These are phyloP conservation scores for Xiphophorus birchmanni DNA, from an alignment of 2,797 vertebrate genomes.

Conservation along the genomic window DNA sequence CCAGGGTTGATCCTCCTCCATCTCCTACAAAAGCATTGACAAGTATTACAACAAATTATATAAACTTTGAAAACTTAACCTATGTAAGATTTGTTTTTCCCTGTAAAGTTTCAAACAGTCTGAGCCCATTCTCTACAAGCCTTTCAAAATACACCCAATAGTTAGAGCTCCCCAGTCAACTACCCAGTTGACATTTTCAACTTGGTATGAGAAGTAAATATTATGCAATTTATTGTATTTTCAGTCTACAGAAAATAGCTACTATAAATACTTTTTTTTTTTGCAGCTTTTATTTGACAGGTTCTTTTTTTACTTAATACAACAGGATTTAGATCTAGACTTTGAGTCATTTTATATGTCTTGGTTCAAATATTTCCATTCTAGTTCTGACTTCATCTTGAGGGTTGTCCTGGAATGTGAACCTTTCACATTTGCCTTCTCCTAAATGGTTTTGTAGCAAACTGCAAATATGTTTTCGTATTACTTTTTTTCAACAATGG, in stretches of 20 bases:
- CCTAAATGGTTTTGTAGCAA: background rate
- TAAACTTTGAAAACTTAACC: background rate
- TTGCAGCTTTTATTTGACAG: background rate
- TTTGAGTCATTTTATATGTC: background rate
- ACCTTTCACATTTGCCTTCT: background rate
- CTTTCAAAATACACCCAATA: background rate
- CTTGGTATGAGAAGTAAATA: background rate
- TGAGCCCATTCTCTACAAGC: background rate
- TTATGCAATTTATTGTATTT: background rate
- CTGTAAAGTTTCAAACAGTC: background rate
- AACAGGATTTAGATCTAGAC: background rate
- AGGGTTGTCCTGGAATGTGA: too few species aligned
- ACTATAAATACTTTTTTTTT: background rate
- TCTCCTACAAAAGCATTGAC: slow-evolving; percentile 28
- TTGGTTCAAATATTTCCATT: background rate
- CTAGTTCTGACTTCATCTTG: background rate
- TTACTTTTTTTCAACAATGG: background rate
- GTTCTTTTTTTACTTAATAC: too few species aligned
- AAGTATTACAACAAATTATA: slow-evolving; percentile 6
- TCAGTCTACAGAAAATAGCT: background rate
- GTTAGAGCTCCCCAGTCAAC: background rate
- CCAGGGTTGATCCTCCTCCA: slow-evolving; percentile 32
- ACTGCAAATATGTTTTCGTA: background rate
- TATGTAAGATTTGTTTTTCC: background rate
- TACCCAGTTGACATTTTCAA: background rate